Evolutionary conservation across 1,140 invertebrate genomes (phyloP).

Genomic region (Heliothis virescens): DNA sequence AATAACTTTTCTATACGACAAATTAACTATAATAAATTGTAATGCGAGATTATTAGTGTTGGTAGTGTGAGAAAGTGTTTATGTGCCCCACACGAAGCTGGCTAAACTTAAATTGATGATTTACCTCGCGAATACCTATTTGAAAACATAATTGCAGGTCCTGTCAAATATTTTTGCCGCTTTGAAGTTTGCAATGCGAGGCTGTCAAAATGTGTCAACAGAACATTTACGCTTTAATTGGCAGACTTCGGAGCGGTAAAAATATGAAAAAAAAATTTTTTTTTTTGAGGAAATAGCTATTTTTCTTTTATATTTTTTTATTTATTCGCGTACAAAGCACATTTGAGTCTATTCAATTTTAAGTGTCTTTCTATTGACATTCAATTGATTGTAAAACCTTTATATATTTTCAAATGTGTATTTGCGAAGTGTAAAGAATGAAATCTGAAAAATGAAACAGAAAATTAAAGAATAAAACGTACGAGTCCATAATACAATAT

Average conservation of each 20-base stretch:
- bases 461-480: neutral
- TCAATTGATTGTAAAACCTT: neutral
- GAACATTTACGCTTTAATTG: too few species aligned
- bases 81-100: constrained; percentile 7
- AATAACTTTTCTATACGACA: constrained; percentile 71
- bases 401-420: neutral
- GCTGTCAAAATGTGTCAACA: too few species aligned
- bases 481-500: neutral
- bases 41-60: constrained; percentile 51
- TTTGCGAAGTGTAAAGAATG: neutral
- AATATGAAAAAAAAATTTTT: too few species aligned
- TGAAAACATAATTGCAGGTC: neutral
- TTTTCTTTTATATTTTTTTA: too few species aligned
- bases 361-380: too few species aligned
- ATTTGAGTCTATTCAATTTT: too few species aligned
- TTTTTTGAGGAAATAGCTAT: too few species aligned
- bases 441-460: neutral
- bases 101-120: neutral
- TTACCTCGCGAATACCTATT: constrained; percentile 37
- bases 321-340: too few species aligned
- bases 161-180: too few species aligned
- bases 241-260: too few species aligned
- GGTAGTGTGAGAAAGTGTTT: constrained; percentile 52
- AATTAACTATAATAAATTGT: constrained; percentile 56
- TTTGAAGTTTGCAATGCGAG: too few species aligned